A percentile compares a stretch with the other conserved stretches of the same genome.
Conservation (phyloP, 2,888 invertebrate genomes). For the Noctua janthina region DNA sequence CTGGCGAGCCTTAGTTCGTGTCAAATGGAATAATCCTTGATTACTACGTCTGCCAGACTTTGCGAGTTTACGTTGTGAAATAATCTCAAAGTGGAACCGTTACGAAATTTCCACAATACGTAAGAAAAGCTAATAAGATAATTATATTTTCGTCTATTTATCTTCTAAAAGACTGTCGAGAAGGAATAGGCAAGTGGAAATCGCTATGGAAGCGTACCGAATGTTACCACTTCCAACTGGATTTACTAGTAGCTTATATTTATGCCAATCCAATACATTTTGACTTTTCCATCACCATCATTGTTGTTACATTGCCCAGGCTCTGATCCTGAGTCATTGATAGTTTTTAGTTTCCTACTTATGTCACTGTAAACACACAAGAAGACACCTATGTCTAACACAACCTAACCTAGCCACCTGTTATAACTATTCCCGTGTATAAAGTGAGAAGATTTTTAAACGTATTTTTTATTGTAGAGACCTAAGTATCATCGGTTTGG, state of each 20-base stretch:
- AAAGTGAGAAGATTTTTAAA: background rate
- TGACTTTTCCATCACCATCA: background rate
- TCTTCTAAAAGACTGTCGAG: background rate
- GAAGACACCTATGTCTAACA: background rate
- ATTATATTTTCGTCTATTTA: background rate
- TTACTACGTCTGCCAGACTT: slow-evolving; percentile 32
- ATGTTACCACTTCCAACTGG: background rate
- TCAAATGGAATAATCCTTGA: slow-evolving; percentile 57
- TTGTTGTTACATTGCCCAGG: background rate
- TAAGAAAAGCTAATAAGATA: background rate
- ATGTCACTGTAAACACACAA: background rate
- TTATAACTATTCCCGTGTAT: background rate
- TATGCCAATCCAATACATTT: background rate
- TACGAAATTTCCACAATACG: background rate
- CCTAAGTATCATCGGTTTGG: background rate
- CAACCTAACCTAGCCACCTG: background rate
- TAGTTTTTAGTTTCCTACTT: background rate
- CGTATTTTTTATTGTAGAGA: background rate
- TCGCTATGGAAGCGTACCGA: background rate
- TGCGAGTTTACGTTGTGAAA: slow-evolving; percentile 7
- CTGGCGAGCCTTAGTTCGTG: slow-evolving; percentile 42
- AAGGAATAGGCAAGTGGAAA: background rate
- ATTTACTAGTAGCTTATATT: background rate
- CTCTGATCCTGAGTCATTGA: background rate
- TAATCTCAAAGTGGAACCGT: background rate